phyloP scores from a whole-genome alignment of 1,140 invertebrate species.

The Drosophila tropicalis region DNA sequence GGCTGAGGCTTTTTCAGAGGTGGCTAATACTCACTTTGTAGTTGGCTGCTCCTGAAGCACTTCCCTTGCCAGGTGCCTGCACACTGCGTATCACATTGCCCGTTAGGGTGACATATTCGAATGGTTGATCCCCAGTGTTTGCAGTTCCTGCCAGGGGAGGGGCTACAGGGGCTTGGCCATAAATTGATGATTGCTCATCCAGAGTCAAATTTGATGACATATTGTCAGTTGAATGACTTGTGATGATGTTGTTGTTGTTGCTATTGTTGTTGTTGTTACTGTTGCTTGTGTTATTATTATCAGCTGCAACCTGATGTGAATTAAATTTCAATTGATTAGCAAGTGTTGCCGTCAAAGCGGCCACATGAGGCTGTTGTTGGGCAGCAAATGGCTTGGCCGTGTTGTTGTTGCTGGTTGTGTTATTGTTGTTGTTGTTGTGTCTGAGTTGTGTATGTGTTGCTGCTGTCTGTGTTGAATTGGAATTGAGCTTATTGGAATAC shows the following conservation, averaged over 20 bases:
- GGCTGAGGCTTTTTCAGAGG: conserved; percentile 21
- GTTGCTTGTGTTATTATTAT: conserved; percentile 46
- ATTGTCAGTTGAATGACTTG: conserved; percentile 42
- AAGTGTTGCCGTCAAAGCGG: conserved; percentile 71
- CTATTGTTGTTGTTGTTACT: conserved; percentile 38
- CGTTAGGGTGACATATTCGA: conserved; percentile 79
- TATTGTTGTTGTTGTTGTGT: conserved; percentile 40
- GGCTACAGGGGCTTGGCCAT: conserved; percentile 42
- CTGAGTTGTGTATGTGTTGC: conserved; percentile 27
- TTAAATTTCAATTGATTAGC: conserved; percentile 83
- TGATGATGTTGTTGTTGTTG: conserved; percentile 30
- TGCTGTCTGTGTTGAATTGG: conserved; percentile 35
- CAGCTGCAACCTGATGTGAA: conserved; percentile 70
- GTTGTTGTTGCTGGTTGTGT: conserved; percentile 48
- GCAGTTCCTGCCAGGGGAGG: conserved; percentile 15
- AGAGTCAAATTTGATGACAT: conserved; percentile 59
- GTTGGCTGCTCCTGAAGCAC: conserved; percentile 45
- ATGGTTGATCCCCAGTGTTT: conserved; percentile 57
- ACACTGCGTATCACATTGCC: conserved; percentile 82
- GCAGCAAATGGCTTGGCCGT: conserved; percentile 56
- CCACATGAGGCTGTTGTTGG: conserved; percentile 67
- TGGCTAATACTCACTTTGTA: conserved; percentile 70
- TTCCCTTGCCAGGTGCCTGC: conserved; percentile 77
- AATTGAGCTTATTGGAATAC: conserved; percentile 75
- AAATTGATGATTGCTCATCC: conserved; percentile 71